These are phyloP conservation scores for Mesocentrotus franciscanus DNA, from an alignment of 53 echinoderm and acorn worm genomes.

Conservation along the genomic window DNA sequence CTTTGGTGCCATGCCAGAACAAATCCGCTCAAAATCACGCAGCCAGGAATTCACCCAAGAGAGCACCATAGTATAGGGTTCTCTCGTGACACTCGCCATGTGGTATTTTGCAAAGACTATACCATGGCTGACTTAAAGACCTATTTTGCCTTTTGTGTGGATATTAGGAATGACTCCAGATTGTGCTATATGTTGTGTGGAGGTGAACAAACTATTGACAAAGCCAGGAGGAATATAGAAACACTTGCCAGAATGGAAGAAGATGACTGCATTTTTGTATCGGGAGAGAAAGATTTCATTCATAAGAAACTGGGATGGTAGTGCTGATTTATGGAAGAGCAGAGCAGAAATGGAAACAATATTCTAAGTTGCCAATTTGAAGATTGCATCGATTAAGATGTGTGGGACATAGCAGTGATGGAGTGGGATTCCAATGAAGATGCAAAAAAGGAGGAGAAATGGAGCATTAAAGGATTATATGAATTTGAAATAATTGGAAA, in stretches of 20 bases:
- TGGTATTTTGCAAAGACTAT: neutral
- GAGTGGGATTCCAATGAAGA: neutral
- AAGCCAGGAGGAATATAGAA: neutral
- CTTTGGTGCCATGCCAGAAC: conserved; percentile 83
- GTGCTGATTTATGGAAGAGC: neutral
- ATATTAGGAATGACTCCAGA: neutral
- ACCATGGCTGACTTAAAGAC: neutral
- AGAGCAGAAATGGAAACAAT: neutral
- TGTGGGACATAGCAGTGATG: neutral
- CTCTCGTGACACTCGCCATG: neutral
- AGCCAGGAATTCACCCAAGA: conserved; percentile 83
- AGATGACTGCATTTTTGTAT: neutral
- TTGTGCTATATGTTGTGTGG: neutral
- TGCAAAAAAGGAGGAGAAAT: neutral
- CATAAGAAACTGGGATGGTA: neutral
- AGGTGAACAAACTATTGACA: neutral
- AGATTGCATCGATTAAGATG: neutral
- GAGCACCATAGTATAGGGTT: conserved; percentile 54
- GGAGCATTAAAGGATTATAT: neutral
- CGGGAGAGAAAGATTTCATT: neutral
- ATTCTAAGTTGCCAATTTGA: neutral
- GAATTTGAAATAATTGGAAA: neutral
- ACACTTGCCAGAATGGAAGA: neutral
- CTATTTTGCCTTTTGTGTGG: conserved; percentile 22
- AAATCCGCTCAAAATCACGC: conserved; percentile 84